A percentile compares a stretch with the other conserved stretches of the same genome.
Conservation (phyloP, 2,888 invertebrate species). For the Microctonus brassicae region DNA sequence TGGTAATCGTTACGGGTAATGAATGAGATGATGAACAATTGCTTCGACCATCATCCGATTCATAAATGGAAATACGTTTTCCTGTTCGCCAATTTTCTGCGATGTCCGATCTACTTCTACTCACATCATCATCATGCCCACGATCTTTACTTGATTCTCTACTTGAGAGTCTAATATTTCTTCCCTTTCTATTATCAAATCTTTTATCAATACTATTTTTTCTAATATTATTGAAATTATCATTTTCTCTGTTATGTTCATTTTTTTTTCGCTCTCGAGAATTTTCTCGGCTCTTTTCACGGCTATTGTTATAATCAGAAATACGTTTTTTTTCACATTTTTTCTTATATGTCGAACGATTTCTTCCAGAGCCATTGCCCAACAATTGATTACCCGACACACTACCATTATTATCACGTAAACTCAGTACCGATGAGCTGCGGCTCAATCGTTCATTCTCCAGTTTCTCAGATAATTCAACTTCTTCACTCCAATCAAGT, state of each 20-base stretch:
- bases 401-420: conserved; percentile 58
- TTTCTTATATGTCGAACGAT: conserved; percentile 68
- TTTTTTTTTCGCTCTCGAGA: conserved; percentile 66
- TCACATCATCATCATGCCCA: conserved; percentile 51
- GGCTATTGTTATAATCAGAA: conserved; percentile 68
- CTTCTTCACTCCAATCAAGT: conserved; percentile 76
- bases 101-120: conserved; percentile 53
- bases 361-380: conserved; percentile 43
- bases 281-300: conserved; percentile 60
- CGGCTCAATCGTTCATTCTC: conserved; percentile 72
- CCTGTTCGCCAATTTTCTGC: conserved; percentile 67
- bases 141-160: conserved; percentile 71
- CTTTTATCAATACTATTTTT: conserved; percentile 55
- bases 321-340: conserved; percentile 69
- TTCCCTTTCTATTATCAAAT: conserved; percentile 55
- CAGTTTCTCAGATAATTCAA: conserved; percentile 71
- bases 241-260: conserved; percentile 65
- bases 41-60: conserved; percentile 62
- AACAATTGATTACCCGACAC: no score
- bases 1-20: conserved; percentile 49
- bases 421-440: conserved; percentile 72
- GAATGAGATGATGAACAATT: conserved; percentile 45
- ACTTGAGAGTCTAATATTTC: conserved; percentile 61
- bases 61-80: conserved; percentile 61
- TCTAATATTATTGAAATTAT: conserved; percentile 61